Evolutionary conservation across 2,888 invertebrate genomes (phyloP), one percentile per base, ranked within the genome.

Genomic region (Gymnosoma rotundatum): DNA sequence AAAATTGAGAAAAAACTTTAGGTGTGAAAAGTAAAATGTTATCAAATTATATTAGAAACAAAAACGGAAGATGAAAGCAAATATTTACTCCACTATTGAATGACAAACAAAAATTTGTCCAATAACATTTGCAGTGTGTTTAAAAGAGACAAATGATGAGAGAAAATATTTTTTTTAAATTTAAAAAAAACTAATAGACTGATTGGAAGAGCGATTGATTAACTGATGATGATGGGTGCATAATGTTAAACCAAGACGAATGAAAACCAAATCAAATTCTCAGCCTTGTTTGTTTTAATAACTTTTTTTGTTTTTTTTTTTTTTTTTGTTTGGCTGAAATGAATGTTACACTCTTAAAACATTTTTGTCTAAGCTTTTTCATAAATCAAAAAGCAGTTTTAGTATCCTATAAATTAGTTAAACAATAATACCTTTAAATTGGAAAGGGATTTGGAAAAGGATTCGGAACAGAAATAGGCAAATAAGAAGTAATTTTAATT

Each of bases 261-360:
- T 92, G 92, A 92, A 92, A 92, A 92, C 92, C 92, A 92, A 92
- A 92, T 92, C 92, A 91, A 90, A 90, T 79, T 86, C 87, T 83
- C 83, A 84, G 81, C 64, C 74, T 73, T 79, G 14, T 58, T 64
- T 64, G 1, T 36, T 48, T 61, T 52, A n/a, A 54, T 36, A 48
- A 60, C 32, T 7, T 70, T 60, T 70, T 12, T 20, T 63, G 32
- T 7, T 70, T 60, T 70, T 12, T 20, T 50, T 25, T 48, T 75
- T 3, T 70, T 38, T 54, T 52, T 32, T 63, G 6, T n/a, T 61
- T 25, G 8, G 52, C 12, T 67, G 21, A 36, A 45, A 45, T 66
- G 64, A 10, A 66, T 61, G 45, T 60, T 45, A 42, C 12, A 12
- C 42, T 42, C 12, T 45, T 20, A 36, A 66, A 56, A 50, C 16